Evolutionary conservation across 2,797 vertebrate species (phyloP), one percentile per base, ranked within the genome.

Genomic region (Onychomys leucogaster): DNA sequence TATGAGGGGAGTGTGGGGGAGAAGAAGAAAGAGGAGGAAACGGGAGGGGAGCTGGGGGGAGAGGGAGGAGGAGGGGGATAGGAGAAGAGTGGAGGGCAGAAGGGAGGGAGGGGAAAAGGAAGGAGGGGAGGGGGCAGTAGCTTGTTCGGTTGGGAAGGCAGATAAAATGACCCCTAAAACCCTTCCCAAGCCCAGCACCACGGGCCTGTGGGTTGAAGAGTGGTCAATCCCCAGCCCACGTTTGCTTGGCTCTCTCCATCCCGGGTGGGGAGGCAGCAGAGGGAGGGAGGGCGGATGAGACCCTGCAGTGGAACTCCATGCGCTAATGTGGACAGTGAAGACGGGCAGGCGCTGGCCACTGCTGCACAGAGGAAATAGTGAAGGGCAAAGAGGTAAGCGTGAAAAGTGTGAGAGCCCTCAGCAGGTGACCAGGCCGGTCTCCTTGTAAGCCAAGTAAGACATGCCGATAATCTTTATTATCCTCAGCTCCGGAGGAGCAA

Each of bases 281-380:
- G 7, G 2, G 27, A 6, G 27, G 2, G 57, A 8, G 7, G 9
- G 0, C 12, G 2, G 63, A n/a, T 14, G 52, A 73, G 23, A 7
- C 27, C 41, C 57, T 41, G 67, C 49, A 29, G 49, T 25, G 65
- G 49, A 12, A 57, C 16, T 17, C 7, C 8, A 71, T 11, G n/a
- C n/a, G 19, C 49, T 29, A n/a, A 55, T 55, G 34, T 21, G n/a
- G 84, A 29, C 13, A 41, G 49, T 17, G 32, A 9, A n/a, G 34
- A 2, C n/a, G 41, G 71, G 41, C 41, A 49, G 73, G 32, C 82
- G 46, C 61, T 8, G 41, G 61, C 55, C n/a, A 21, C 49, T 49
- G 34, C 14, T 12, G 67, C 55, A 16, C 19, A 25, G 52, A 46
- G 55, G 55, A 34, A 55, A 29, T 4, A 55, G 65, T 57, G 85